Base-by-base conservation (phyloP, 1,140 invertebrate genomes). In the Parasteatoda tepidariorum region DNA sequence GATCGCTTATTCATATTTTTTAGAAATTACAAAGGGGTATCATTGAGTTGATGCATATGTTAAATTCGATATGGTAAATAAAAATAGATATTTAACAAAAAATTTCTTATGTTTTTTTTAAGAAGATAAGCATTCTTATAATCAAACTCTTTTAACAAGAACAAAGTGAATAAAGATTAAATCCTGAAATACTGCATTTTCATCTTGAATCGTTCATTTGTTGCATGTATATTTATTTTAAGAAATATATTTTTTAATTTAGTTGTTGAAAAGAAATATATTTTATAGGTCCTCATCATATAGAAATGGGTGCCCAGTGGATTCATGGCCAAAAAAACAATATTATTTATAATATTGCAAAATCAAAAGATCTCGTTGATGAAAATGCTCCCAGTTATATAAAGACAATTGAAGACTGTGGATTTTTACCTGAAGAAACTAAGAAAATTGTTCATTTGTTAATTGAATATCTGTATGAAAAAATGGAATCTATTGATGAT, bases 261-360 rank as follows among this genome's bases (percentile, higher is more conserved):
- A n/a, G 9, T 15, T 59, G 7, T 59, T 59, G 15, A 79, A 66
- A 28, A 18, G 22, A n/a, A 22, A 28, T 68, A 89, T 75, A 28
- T 75, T 87, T 71, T 31, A 5, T 74, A 86, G 87, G 88, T 2
- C 91, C 92, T 5, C 90, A 90, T 84, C 88, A 91, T 26, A 89
- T 96, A 7, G 96, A 97, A 88, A 84, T 96, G 18, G 95, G 96
- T 5, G 95, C 94, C 26, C 94, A 96, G 88, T 97, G 95, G 94
- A 97, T 95, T 85, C 95, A 97, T 86, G 95, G 95, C 18, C 92
- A 95, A 87, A 89, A 92, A 83, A 91, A 93, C 28, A 94, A 96
- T 89, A 86, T 91, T 13, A 92, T 94, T 0, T 95, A 91, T 87
- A 88, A 93, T 71, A 62, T 86, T 48, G 68, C 84, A 24, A n/a